Evolutionary conservation across 2,888 invertebrate species (phyloP).

Genomic region (Psylliodes chrysocephalus): DNA sequence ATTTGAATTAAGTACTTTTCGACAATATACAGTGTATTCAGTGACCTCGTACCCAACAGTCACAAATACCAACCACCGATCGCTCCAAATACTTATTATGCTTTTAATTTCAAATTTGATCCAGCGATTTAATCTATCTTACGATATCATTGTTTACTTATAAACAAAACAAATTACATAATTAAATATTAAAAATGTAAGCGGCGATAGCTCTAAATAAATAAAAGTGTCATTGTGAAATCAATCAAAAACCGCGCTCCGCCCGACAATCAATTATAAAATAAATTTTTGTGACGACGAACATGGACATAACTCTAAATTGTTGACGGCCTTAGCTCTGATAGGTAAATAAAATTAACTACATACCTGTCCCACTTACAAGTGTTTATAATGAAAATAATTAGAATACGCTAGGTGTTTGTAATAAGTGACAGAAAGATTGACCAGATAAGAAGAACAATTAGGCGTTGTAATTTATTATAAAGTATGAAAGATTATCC

Average conservation of each 20-base stretch:
- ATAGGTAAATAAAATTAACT: constrained; percentile 20
- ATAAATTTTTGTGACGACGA: background rate
- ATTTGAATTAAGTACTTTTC: too few relatives aligned
- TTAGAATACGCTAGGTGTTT: background rate
- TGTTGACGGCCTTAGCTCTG: constrained; percentile 26
- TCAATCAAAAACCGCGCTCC: background rate
- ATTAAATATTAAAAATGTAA: background rate
- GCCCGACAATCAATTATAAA: background rate
- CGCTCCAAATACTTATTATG: too few relatives aligned
- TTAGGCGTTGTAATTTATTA: too few relatives aligned
- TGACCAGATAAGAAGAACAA: too few relatives aligned
- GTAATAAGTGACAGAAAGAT: background rate
- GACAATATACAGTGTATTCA: too few relatives aligned
- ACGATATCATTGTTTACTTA: too few relatives aligned
- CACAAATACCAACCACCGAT: too few relatives aligned
- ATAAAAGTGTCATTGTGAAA: background rate
- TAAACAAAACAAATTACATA: too few relatives aligned
- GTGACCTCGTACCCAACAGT: too few relatives aligned
- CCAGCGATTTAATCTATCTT: too few relatives aligned
- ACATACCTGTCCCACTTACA: constrained; percentile 27
- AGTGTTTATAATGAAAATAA: constrained; percentile 13
- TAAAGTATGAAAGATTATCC: too few relatives aligned
- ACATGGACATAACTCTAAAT: background rate
- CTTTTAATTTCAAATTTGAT: too few relatives aligned
- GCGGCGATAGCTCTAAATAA: background rate